Percentiles rank a stretch among this genome's conserved stretches.
phyloP scores from a whole-genome alignment of 2,888 invertebrate species.

The Chromoteleia sp. region DNA sequence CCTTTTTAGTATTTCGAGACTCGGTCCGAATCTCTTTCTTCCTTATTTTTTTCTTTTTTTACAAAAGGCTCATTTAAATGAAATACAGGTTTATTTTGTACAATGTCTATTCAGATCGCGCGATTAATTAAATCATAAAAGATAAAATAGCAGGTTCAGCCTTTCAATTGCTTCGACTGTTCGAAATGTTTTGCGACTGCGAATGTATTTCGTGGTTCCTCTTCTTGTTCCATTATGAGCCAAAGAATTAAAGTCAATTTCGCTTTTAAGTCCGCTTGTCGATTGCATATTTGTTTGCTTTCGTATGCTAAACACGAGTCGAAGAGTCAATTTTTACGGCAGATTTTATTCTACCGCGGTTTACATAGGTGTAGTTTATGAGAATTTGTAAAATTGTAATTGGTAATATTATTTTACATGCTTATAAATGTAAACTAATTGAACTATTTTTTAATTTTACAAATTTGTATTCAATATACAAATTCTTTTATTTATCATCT shows the following conservation, averaged over 20 bases:
- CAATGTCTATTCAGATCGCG: constrained; percentile 47
- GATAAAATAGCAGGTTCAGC: constrained; percentile 59
- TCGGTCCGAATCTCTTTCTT: neutral
- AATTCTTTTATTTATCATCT: too few species aligned
- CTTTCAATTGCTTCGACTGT: constrained; percentile 28
- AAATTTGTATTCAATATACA: too few species aligned
- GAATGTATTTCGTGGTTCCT: constrained; percentile 32
- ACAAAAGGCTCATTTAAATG: constrained; percentile 36
- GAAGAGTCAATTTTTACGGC: neutral
- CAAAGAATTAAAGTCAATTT: constrained; percentile 58
- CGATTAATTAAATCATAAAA: constrained; percentile 61
- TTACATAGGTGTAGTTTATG: too few species aligned
- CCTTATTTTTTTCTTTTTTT: constrained; percentile 5
- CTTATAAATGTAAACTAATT: too few species aligned
- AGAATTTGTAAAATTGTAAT: too few species aligned
- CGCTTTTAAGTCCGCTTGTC: constrained; percentile 11
- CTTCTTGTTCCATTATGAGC: constrained; percentile 44
- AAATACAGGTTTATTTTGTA: constrained; percentile 50
- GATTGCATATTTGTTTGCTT: constrained; percentile 36
- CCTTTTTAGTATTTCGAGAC: too few species aligned
- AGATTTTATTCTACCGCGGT: neutral
- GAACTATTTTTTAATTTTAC: too few species aligned
- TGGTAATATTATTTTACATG: too few species aligned
- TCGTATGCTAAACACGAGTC: constrained; percentile 26
- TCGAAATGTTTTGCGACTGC: constrained; percentile 5